Percentiles rank a stretch among this genome's conserved stretches.
These are phyloP conservation scores for Amblyraja radiata DNA, from an alignment of 2,797 vertebrate species.

Conservation along the genomic window DNA sequence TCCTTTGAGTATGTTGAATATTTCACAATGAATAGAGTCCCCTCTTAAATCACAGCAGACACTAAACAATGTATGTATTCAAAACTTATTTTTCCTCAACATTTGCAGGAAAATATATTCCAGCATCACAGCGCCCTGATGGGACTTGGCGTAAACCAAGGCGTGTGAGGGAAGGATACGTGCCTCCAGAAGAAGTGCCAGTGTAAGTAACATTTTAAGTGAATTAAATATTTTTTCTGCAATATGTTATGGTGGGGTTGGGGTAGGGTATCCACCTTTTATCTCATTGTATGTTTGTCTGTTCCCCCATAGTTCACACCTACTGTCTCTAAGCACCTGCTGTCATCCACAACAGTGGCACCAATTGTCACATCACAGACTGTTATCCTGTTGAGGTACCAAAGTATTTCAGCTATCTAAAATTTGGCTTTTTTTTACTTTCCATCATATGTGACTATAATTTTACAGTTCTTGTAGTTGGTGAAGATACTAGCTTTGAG, in stretches of 20 bases:
- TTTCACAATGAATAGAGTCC: background rate
- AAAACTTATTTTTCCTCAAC: slow-evolving; percentile 33
- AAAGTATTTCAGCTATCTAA: background rate
- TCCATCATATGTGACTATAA: background rate
- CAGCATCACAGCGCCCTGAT: slow-evolving; percentile 85
- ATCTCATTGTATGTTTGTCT: background rate
- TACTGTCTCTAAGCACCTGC: background rate
- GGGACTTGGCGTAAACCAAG: slow-evolving; percentile 90
- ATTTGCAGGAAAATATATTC: slow-evolving; percentile 82
- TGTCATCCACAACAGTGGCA: background rate
- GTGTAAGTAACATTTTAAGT: slow-evolving; percentile 67
- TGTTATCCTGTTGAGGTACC: background rate
- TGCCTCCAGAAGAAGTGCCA: slow-evolving; percentile 89
- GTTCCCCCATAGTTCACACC: background rate
- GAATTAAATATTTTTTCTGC: background rate
- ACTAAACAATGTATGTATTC: background rate
- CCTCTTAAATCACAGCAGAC: background rate
- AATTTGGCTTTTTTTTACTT: background rate
- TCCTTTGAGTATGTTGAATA: background rate
- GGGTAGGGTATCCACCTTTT: background rate
- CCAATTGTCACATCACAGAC: background rate
- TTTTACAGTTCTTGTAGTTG: background rate
- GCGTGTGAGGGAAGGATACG: slow-evolving; percentile 83
- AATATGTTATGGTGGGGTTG: background rate
- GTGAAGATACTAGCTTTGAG: background rate